Evolutionary conservation across 2,797 vertebrate species (phyloP), one percentile per base, ranked within the genome.

Genomic region (Crax fasciolata): DNA sequence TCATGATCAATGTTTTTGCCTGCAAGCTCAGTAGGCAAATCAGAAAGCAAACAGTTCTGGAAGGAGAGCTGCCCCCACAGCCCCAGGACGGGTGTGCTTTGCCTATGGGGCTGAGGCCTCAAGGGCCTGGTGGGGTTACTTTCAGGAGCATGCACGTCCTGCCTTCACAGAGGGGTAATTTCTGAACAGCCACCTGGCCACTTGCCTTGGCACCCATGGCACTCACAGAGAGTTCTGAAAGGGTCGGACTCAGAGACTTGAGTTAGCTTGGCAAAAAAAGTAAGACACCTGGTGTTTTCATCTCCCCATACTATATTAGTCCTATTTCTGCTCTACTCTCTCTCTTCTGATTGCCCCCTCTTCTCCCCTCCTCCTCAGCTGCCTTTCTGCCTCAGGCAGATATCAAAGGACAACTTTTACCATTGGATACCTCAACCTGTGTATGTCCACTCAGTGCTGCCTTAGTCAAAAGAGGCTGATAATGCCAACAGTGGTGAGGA

Each of bases 301-400:
- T 16, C 24, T 68, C 9, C 46, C 75, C 9, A 5, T 32, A 43
- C 4, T 4, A 23, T 20, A 27, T 11, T 25, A 79, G 32, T 58
- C 2, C 4, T 41, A 46, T n/a, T 84, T 32, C 43, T 57, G 10
- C 24, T 55, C 71, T 70, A n/a, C 20, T 32, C 8, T 5, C 9
- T 9, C 9, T 77, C 7, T 57, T 54, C 25, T 48, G 10, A 20
- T 61, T 0, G 0, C 15, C 84, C 28, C 16, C 10, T 65, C 23
- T 62, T 30, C 24, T 72, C 8, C 18, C 6, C 21, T 71, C 11
- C 38, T 61, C 46, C 59, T 87, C 57, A 52, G 32, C 1, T 57
- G 15, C n/a, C 13, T 39, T 90, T 92, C 41, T 93, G 67, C 59
- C 41, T 83, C 39, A 63, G 63, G 67, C 38, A 93, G 41, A 10